phyloP scores from a whole-genome alignment of 2,888 invertebrate species.

The Aspidiotus rigidus region DNA sequence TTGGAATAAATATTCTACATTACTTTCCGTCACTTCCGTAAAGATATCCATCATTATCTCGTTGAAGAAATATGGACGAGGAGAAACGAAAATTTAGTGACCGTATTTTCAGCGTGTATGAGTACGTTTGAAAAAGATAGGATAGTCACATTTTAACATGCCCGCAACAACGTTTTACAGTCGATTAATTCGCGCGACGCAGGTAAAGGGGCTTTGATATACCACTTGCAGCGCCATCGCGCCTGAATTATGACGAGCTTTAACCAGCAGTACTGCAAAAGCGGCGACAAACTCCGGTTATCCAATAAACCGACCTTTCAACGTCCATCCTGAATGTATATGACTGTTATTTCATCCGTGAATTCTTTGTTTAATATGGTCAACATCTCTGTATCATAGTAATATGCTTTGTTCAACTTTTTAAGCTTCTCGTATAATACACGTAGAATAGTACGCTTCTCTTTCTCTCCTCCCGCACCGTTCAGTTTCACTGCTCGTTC shows the following conservation, averaged over 20 bases:
- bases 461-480: background rate
- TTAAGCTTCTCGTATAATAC: background rate
- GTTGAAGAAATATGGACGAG: background rate
- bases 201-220: conserved; percentile 33
- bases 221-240: conserved; percentile 24
- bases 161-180: conserved; percentile 27
- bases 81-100: conserved; percentile 16
- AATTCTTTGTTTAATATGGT: conserved; percentile 29
- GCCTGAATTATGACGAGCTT: conserved; percentile 2
- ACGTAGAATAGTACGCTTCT: background rate
- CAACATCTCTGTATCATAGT: conserved; percentile 24
- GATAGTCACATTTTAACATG: conserved; percentile 18
- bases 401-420: conserved; percentile 18
- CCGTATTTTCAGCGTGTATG: conserved; percentile 5
- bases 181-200: conserved; percentile 30
- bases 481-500: conserved; percentile 8
- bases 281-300: conserved; percentile 32
- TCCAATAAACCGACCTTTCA: conserved; percentile 32
- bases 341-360: conserved; percentile 33
- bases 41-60: too few species aligned
- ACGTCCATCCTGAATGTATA: conserved; percentile 31
- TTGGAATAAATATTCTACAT: too few species aligned
- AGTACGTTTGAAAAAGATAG: conserved; percentile 23
- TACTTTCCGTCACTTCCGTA: too few species aligned
- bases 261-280: conserved; percentile 9